Conservation (phyloP, 2,888 invertebrate genomes). For the Nipponacmea schrenckii region DNA sequence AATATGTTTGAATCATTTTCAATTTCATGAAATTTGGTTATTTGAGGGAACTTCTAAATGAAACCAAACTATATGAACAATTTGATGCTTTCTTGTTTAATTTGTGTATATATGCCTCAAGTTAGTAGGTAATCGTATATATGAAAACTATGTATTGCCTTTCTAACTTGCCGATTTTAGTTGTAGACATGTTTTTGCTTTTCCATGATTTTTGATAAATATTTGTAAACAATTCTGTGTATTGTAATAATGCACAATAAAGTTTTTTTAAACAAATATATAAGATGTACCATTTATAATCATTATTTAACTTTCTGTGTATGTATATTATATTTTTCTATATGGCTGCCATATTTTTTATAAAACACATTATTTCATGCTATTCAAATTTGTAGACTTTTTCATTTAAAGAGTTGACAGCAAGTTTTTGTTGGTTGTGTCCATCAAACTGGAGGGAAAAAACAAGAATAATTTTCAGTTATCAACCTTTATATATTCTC, state of each 20-base stretch:
- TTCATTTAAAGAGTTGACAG: no score
- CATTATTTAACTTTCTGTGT: not conserved
- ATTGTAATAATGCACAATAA: not conserved
- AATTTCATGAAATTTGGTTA: not conserved
- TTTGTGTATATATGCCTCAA: not conserved
- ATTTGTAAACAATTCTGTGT: no score
- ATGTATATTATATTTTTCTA: no score
- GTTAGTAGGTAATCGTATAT: not conserved
- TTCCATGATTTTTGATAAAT: no score
- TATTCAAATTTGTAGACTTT: no score
- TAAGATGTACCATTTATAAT: constrained; percentile 4
- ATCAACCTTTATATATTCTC: no score
- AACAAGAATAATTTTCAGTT: no score
- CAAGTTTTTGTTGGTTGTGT: no score
- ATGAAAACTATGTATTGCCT: not conserved
- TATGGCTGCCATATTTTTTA: no score
- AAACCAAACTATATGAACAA: not conserved
- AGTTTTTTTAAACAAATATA: not conserved
- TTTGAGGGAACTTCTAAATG: not conserved
- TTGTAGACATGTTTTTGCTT: not conserved
- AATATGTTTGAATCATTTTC: not conserved
- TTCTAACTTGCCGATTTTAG: not conserved
- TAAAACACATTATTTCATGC: no score
- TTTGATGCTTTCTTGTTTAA: not conserved
- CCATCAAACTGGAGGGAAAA: no score